These are phyloP conservation scores for Paramormyrops hopkinsi DNA, from an alignment of 2,797 vertebrate species.

Conservation along the genomic window DNA sequence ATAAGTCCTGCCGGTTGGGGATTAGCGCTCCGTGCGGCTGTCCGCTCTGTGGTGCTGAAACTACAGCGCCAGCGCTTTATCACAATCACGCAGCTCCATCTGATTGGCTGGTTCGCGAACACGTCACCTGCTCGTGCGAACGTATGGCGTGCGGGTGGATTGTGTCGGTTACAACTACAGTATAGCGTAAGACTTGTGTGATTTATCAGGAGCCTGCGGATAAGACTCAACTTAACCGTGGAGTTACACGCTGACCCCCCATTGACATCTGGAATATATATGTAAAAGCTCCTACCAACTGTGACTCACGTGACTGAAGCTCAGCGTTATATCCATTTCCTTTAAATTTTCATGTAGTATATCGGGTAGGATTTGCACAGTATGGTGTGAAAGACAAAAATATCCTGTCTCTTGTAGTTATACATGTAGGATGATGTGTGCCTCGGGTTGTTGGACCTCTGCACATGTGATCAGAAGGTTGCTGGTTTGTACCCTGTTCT, in stretches of 20 bases:
- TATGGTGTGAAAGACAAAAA: background rate
- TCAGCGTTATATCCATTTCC: background rate
- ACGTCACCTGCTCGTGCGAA: constrained; percentile 45
- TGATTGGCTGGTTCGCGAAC: constrained; percentile 53
- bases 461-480: background rate
- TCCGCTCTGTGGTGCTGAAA: constrained; percentile 44
- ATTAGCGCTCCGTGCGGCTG: background rate
- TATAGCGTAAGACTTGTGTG: background rate
- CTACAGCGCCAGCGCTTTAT: constrained; percentile 41
- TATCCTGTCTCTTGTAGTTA: background rate
- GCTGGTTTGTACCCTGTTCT: background rate
- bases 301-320: background rate
- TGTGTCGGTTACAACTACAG: background rate
- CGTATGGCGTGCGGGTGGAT: background rate
- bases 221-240: background rate
- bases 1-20: background rate
- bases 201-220: background rate
- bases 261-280: background rate
- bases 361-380: background rate
- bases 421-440: background rate
- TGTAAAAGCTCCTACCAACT: background rate
- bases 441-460: background rate
- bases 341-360: background rate
- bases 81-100: constrained; percentile 34
- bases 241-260: background rate